Conservation (phyloP, 2,113 vertebrate genomes). For the Rhabdomys dilectus region DNA sequence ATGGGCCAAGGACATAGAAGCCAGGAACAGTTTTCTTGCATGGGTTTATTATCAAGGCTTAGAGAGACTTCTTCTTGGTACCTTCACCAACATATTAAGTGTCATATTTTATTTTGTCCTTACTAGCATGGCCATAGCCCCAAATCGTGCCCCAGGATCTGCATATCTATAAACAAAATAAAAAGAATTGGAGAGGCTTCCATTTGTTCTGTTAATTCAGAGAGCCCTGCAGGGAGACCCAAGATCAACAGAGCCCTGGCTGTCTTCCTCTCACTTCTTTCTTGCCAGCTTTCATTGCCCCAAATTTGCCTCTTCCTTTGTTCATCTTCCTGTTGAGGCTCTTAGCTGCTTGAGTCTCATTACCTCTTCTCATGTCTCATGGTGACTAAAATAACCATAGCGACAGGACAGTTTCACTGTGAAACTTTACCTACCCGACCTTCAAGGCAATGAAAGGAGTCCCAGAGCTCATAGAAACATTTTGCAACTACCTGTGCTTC, state of each 20-base stretch:
- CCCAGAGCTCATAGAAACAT: not conserved
- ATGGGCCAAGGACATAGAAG: fast-evolving
- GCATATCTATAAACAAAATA: conserved; percentile 38
- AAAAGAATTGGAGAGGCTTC: conserved; percentile 9
- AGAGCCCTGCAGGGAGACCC: conserved; percentile 55
- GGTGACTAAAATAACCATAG: not conserved
- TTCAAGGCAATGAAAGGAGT: not conserved
- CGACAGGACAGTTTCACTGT: not conserved
- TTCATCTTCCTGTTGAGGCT: not conserved
- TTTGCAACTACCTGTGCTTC: not conserved
- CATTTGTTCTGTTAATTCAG: conserved; percentile 51
- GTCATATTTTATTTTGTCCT: conserved; percentile 44
- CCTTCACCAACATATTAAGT: not conserved
- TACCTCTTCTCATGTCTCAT: not conserved
- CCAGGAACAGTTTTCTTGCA: not conserved
- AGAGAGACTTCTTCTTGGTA: not conserved
- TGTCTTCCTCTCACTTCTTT: conserved; percentile 19
- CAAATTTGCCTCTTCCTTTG: conserved; percentile 27
- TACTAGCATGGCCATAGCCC: not conserved
- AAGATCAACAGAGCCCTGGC: conserved; percentile 38
- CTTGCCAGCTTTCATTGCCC: not conserved
- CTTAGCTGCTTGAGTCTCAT: not conserved
- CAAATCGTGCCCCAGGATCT: conserved; percentile 2
- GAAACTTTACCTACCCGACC: not conserved
- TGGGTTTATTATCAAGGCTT: not conserved